phyloP scores from a whole-genome alignment of 2,888 invertebrate species.

The Oxycera nigricornis region DNA sequence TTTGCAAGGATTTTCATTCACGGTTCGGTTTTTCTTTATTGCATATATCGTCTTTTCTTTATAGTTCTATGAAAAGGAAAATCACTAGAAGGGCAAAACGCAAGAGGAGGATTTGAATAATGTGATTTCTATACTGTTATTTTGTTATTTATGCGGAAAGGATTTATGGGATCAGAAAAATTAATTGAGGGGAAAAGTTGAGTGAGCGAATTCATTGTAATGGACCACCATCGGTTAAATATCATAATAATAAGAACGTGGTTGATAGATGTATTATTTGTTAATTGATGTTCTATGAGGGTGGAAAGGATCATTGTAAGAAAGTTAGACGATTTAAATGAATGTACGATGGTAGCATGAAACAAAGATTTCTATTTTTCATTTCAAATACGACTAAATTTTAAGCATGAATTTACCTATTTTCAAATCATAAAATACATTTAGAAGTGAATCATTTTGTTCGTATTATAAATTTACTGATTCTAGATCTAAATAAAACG shows the following conservation, averaged over 20 bases:
- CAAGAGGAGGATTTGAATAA: slow-evolving; percentile 31
- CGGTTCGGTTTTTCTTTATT: slow-evolving; percentile 23
- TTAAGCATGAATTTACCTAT: too few relatives aligned
- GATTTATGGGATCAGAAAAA: slow-evolving; percentile 27
- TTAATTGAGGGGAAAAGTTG: slow-evolving; percentile 33
- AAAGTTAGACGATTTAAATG: not conserved
- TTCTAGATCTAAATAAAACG: too few relatives aligned
- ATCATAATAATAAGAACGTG: not conserved
- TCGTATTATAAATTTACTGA: too few relatives aligned
- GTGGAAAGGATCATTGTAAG: not conserved
- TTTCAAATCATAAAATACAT: too few relatives aligned
- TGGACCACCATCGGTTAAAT: not conserved
- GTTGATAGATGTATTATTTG: too few relatives aligned
- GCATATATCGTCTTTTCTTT: slow-evolving; percentile 13
- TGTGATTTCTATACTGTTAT: slow-evolving; percentile 31
- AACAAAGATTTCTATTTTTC: not conserved
- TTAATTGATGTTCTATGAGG: not conserved
- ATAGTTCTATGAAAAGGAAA: slow-evolving; percentile 19
- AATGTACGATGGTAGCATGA: too few relatives aligned
- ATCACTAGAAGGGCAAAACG: slow-evolving; percentile 30
- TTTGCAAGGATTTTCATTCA: slow-evolving; percentile 43
- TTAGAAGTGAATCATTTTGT: too few relatives aligned
- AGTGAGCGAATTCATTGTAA: not conserved
- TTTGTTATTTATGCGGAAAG: slow-evolving; percentile 27
- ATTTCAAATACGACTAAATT: not conserved